Conservation (phyloP, 2,113 vertebrate genomes). For the Amblyornis subalaris region DNA sequence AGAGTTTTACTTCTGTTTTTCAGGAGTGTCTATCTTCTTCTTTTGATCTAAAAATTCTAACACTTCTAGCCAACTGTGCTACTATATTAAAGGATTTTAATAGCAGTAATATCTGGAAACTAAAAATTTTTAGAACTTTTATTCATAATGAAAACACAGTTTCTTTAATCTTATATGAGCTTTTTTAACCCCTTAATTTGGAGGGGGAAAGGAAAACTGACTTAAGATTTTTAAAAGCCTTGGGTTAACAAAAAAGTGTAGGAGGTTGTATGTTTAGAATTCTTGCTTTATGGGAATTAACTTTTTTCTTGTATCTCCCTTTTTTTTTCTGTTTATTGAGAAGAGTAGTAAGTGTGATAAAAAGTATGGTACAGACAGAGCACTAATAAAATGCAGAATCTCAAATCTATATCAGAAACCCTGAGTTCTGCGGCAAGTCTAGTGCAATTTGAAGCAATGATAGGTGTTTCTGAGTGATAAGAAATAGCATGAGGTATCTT, state of each 20-base stretch:
- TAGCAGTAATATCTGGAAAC: not conserved
- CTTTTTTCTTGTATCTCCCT: not conserved
- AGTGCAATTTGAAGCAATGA: not conserved
- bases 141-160: not conserved
- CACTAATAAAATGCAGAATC: not conserved
- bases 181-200: not conserved
- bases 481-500: not conserved
- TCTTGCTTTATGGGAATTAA: not conserved
- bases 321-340: not conserved
- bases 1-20: not conserved
- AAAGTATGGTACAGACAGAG: not conserved
- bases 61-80: not conserved
- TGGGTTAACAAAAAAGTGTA: not conserved
- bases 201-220: not conserved
- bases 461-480: not conserved
- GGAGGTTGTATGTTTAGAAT: not conserved
- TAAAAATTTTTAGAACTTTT: not conserved
- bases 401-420: not conserved
- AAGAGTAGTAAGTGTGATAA: not conserved
- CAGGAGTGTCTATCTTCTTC: not conserved
- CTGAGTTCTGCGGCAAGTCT: not conserved
- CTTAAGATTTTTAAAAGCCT: not conserved
- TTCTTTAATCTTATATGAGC: not conserved
- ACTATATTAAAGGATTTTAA: not conserved
- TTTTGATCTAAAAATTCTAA: not conserved